Evolutionary conservation across 2,113 vertebrate species (phyloP).

Genomic region (Cercopithecus mona): DNA sequence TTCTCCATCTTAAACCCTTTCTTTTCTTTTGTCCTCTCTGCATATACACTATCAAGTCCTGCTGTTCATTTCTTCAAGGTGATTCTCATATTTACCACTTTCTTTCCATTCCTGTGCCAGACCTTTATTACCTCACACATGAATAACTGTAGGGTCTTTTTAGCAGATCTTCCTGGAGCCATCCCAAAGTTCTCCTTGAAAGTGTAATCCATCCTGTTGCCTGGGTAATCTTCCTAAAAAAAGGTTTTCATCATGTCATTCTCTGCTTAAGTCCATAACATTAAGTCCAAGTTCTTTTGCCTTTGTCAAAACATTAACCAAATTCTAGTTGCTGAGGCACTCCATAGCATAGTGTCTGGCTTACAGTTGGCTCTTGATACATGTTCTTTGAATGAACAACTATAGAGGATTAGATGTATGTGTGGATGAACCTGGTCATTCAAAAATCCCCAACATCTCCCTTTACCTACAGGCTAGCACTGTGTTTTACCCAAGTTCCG

Average conservation of each 20-base stretch:
- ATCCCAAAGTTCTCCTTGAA: neutral
- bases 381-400: neutral
- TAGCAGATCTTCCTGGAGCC: neutral
- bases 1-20: neutral
- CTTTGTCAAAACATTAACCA: conserved; percentile 37
- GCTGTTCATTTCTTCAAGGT: neutral
- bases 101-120: neutral
- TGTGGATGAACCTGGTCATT: neutral
- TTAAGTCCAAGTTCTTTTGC: conserved; percentile 24
- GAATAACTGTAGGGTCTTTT: neutral
- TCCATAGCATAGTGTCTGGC: neutral
- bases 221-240: neutral
- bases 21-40: neutral
- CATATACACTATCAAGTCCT: neutral
- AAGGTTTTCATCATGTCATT: neutral
- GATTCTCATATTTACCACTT: neutral
- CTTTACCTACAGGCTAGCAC: neutral
- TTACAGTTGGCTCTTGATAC: neutral
- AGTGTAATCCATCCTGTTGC: neutral
- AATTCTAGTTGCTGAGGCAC: neutral
- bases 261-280: neutral
- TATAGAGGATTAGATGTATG: neutral
- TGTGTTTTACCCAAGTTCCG: neutral
- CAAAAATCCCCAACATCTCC: neutral
- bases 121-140: neutral